Evolutionary conservation across 1,140 invertebrate genomes (phyloP).

Genomic region (Gerris buenoi): DNA sequence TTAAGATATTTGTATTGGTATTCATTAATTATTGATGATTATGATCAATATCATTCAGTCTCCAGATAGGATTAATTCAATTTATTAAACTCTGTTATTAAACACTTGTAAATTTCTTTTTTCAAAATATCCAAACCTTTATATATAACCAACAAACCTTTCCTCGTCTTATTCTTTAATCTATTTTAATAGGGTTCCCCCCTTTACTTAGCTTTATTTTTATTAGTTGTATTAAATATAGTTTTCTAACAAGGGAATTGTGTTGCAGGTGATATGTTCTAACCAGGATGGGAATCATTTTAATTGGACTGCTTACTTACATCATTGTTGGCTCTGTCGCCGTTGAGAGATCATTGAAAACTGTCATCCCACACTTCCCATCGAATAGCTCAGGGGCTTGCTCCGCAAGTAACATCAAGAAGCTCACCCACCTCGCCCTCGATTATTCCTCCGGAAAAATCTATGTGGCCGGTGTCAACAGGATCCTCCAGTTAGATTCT

Average conservation of each 20-base stretch:
- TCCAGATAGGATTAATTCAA: no score
- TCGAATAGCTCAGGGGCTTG: conserved; percentile 9
- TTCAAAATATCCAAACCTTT: background rate
- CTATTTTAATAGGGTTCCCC: background rate
- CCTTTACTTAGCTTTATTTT: background rate
- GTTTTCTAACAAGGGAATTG: background rate
- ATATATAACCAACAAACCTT: background rate
- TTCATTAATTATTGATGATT: no score
- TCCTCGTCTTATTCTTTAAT: background rate
- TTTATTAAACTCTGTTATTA: background rate
- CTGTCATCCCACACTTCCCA: conserved; percentile 16
- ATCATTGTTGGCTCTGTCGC: conserved; percentile 15
- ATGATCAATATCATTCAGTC: no score
- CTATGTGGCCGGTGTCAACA: conserved; percentile 43
- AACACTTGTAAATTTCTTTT: background rate
- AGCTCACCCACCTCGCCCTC: conserved; percentile 33
- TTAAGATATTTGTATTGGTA: no score
- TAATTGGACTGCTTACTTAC: conserved; percentile 15
- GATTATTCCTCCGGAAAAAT: conserved; percentile 35
- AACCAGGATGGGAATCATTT: conserved; percentile 18
- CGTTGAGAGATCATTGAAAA: conserved; percentile 10
- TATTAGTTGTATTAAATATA: background rate
- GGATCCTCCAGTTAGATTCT: conserved; percentile 37
- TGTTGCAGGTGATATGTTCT: conserved; percentile 16
- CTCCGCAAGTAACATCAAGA: conserved; percentile 13